Percentiles rank a stretch among this genome's conserved stretches.
Conservation (phyloP, 2,797 vertebrate species). For the Brachyrhaphis roseni region DNA sequence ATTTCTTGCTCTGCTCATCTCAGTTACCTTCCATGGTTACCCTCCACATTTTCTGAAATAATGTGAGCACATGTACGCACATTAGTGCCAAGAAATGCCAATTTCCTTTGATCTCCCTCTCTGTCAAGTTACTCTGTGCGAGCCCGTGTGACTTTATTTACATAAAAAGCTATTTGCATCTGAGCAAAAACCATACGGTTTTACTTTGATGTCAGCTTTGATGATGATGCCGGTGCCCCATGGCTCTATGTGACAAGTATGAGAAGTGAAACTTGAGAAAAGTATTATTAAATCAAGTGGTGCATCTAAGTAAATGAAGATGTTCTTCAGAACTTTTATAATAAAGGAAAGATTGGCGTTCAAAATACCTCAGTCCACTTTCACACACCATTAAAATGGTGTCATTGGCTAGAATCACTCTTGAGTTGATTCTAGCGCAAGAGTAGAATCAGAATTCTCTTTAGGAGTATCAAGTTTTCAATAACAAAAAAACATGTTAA, state of each 20-base stretch:
- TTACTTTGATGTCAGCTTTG: conserved; percentile 69
- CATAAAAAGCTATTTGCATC: conserved; percentile 62
- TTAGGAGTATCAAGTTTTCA: conserved; percentile 2
- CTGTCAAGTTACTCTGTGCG: conserved; percentile 42
- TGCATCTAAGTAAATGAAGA: conserved; percentile 21
- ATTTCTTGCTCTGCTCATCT: conserved; percentile 16
- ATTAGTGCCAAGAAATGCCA: conserved; percentile 45
- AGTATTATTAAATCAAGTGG: conserved; percentile 12
- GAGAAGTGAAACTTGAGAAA: conserved; percentile 11
- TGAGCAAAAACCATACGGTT: conserved; percentile 39
- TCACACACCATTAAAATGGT: conserved; percentile 23
- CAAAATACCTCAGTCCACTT: conserved; percentile 16
- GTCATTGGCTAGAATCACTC: not conserved
- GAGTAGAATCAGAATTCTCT: conserved; percentile 18
- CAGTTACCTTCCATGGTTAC: conserved; percentile 26
- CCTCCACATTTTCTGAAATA: conserved; percentile 36
- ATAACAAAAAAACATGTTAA: not conserved
- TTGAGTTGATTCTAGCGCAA: not conserved
- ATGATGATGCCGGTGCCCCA: conserved; percentile 46
- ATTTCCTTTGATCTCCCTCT: conserved; percentile 62
- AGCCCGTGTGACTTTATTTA: conserved; percentile 63
- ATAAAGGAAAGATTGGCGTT: not conserved
- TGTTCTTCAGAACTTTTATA: conserved; percentile 8
- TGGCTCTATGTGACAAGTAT: conserved; percentile 26
- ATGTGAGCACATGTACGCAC: conserved; percentile 38